Conservation (phyloP, 53 echinoderm and acorn worm species). For the Paracentrotus lividus region DNA sequence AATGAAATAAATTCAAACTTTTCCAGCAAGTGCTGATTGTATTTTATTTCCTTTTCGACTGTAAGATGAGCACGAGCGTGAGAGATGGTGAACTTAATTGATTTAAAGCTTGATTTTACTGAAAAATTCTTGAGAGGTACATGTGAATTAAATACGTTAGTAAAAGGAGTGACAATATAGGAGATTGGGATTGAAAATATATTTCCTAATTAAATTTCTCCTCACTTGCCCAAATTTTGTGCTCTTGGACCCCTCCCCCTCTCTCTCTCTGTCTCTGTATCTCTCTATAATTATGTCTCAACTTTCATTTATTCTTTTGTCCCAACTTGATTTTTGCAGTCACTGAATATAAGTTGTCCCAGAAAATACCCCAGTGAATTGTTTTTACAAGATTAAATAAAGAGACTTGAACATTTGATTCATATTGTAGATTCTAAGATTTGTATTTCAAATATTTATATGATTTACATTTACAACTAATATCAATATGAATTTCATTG, state of each 20-base stretch:
- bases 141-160: too few relatives aligned
- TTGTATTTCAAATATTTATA: conserved; percentile 42
- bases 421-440: neutral
- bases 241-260: neutral
- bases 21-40: neutral
- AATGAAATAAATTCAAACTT: conserved; percentile 32
- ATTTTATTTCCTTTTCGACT: too few relatives aligned
- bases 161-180: too few relatives aligned
- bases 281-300: neutral
- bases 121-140: too few relatives aligned
- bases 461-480: conserved; percentile 29
- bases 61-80: too few relatives aligned
- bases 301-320: too few relatives aligned
- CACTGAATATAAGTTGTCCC: too few relatives aligned
- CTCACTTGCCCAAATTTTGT: neutral
- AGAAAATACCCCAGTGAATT: too few relatives aligned
- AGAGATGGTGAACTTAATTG: too few relatives aligned
- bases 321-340: neutral
- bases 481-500: conserved; percentile 12
- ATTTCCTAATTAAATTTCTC: neutral
- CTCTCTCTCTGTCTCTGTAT: neutral
- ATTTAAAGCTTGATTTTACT: too few relatives aligned
- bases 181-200: too few relatives aligned
- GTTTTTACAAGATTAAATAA: neutral
- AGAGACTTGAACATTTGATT: neutral